These are phyloP conservation scores for Geotria australis DNA, from an alignment of 2,797 vertebrate species.

Conservation along the genomic window DNA sequence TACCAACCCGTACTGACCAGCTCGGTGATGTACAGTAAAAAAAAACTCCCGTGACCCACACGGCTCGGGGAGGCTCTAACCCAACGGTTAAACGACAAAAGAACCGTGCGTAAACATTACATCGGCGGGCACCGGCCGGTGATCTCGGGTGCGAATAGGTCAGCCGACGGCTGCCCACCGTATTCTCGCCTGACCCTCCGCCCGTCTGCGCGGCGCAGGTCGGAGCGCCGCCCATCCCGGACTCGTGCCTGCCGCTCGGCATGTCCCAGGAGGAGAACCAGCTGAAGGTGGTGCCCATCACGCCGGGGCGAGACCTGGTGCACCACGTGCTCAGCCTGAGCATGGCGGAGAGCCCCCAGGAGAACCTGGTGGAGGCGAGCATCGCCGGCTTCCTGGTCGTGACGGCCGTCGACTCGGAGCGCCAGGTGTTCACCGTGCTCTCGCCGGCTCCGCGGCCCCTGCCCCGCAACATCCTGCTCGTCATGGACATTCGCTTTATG, in stretches of 20 bases:
- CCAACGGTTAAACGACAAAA: too few relatives aligned
- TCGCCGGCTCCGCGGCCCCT: slow-evolving; percentile 65
- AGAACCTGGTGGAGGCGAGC: slow-evolving; percentile 16
- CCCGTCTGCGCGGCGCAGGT: slow-evolving; percentile 4
- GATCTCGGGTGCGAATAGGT: too few relatives aligned
- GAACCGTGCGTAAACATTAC: too few relatives aligned
- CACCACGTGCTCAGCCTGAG: slow-evolving; percentile 85
- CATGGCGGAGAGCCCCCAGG: slow-evolving; percentile 17
- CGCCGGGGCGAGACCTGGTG: slow-evolving; percentile 68
- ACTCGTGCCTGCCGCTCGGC: slow-evolving; percentile 73
- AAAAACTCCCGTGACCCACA: too few relatives aligned
- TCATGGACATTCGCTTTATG: slow-evolving; percentile 97
- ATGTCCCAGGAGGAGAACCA: slow-evolving; percentile 98
- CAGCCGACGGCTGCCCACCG: too few relatives aligned
- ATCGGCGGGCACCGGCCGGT: too few relatives aligned
- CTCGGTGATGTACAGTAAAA: too few relatives aligned
- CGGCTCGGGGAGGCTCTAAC: too few relatives aligned
- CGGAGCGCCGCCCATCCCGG: slow-evolving; percentile 73
- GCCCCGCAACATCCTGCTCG: slow-evolving; percentile 64
- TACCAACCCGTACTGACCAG: too few relatives aligned
- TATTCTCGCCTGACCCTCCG: too few relatives aligned
- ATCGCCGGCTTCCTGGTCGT: slow-evolving; percentile 82
- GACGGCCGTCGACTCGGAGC: slow-evolving; percentile 58
- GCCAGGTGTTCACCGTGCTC: slow-evolving; percentile 68
- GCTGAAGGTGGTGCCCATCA: slow-evolving; percentile 76